phyloP scores from a whole-genome alignment of 1,140 invertebrate genomes.

The Neomicropteryx cornuta region DNA sequence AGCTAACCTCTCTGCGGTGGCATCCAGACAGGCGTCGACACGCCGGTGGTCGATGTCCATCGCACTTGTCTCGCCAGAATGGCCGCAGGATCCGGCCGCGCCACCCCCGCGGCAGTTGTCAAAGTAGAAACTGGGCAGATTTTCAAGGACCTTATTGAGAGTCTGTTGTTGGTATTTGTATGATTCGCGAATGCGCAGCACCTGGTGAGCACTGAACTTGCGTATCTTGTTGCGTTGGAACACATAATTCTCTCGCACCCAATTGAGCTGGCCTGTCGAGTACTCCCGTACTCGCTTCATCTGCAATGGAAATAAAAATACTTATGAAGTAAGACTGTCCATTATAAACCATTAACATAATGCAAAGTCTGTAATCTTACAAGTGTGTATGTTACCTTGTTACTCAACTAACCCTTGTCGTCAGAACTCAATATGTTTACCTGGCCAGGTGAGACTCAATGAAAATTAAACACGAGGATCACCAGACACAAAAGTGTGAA shows the following conservation, averaged over 20 bases:
- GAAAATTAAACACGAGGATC: neutral
- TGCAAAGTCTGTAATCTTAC: no score
- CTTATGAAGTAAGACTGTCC: neutral
- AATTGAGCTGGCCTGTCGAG: slow-evolving; percentile 78
- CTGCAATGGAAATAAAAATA: slow-evolving; percentile 33
- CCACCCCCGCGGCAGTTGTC: slow-evolving; percentile 85
- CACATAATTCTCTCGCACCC: slow-evolving; percentile 90
- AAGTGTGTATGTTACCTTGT: no score
- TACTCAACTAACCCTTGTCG: no score
- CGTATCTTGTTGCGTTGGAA: slow-evolving; percentile 88
- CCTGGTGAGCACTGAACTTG: slow-evolving; percentile 88
- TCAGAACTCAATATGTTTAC: no score
- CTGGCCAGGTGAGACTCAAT: no score
- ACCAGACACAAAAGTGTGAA: slow-evolving; percentile 3
- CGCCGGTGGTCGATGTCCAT: slow-evolving; percentile 58
- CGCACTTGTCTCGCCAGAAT: slow-evolving; percentile 64
- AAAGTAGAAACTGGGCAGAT: slow-evolving; percentile 83
- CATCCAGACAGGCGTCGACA: slow-evolving; percentile 54
- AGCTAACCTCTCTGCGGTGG: slow-evolving; percentile 44
- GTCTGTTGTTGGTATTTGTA: slow-evolving; percentile 94
- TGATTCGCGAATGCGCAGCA: slow-evolving; percentile 75
- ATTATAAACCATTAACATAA: neutral
- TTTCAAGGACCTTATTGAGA: slow-evolving; percentile 87
- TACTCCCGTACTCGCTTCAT: slow-evolving; percentile 80
- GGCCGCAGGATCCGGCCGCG: slow-evolving; percentile 75